A percentile compares a stretch with the other conserved stretches of the same genome.
Evolutionary conservation across 2,797 vertebrate genomes (phyloP).

Genomic region (Catostomus latipinnis): DNA sequence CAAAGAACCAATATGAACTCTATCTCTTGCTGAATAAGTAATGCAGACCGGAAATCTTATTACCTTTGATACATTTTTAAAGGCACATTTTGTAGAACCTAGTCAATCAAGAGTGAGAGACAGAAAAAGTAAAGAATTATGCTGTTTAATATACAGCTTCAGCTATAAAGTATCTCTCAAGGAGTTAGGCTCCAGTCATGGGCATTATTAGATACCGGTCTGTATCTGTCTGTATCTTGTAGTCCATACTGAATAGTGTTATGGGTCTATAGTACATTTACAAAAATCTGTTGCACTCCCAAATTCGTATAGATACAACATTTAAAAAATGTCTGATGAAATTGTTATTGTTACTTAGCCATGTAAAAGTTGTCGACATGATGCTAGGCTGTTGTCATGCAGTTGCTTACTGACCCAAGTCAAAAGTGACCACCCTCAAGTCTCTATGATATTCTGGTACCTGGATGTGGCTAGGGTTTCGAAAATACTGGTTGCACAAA

Average conservation of each 20-base stretch:
- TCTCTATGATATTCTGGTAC: too few relatives aligned
- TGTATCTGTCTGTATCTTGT: slow-evolving; percentile 5
- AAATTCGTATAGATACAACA: too few relatives aligned
- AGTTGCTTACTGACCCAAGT: too few relatives aligned
- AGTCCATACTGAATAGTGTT: neutral
- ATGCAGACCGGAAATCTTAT: slow-evolving; percentile 70
- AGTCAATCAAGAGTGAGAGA: slow-evolving; percentile 40
- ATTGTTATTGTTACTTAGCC: too few relatives aligned
- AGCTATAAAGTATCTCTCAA: neutral
- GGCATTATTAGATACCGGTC: slow-evolving; percentile 4
- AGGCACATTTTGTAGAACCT: slow-evolving; percentile 58
- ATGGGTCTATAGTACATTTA: neutral
- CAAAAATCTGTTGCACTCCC: neutral
- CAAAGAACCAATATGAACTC: slow-evolving; percentile 48
- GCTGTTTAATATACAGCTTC: neutral
- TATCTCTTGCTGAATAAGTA: slow-evolving; percentile 68
- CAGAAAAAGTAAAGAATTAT: neutral
- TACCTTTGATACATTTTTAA: slow-evolving; percentile 78
- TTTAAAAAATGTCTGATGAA: too few relatives aligned
- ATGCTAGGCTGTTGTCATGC: too few relatives aligned
- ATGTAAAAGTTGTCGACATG: too few relatives aligned
- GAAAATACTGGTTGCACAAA: neutral
- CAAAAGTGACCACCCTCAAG: too few relatives aligned
- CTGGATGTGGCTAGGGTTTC: too few relatives aligned
- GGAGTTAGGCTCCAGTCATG: slow-evolving; percentile 11